phyloP scores from a whole-genome alignment of 2,113 vertebrate genomes.

The Paradisaea rubra region DNA sequence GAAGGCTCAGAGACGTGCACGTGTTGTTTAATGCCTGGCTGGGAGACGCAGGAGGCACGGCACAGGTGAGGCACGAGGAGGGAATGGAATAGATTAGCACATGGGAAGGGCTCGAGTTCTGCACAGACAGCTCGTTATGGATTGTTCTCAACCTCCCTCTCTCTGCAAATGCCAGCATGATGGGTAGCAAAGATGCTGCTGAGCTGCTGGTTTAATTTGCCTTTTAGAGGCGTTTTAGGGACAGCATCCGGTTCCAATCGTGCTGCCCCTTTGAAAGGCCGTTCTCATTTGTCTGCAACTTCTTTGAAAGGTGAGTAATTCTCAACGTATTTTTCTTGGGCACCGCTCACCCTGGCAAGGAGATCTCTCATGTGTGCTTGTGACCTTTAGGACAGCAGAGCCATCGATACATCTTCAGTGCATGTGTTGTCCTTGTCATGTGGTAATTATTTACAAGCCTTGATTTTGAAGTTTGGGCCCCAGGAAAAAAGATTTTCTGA shows the following conservation, averaged over 20 bases:
- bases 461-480: background rate
- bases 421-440: background rate
- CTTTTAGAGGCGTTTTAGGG: background rate
- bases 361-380: background rate
- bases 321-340: background rate
- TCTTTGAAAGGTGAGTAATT: conserved; percentile 25
- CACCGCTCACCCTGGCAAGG: background rate
- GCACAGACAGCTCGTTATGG: background rate
- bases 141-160: background rate
- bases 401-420: background rate
- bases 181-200: background rate
- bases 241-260: background rate
- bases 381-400: conserved; percentile 30
- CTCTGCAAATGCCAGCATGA: background rate
- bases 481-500: background rate
- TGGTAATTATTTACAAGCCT: background rate
- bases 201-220: conserved; percentile 1
- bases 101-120: background rate
- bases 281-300: conserved; percentile 8
- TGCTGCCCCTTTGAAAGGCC: background rate
- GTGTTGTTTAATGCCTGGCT: background rate
- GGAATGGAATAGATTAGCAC: background rate
- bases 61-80: background rate
- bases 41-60: background rate
- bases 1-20: background rate